These are phyloP conservation scores for Syngnathus floridae DNA, from an alignment of 2,113 vertebrate species.

Conservation along the genomic window DNA sequence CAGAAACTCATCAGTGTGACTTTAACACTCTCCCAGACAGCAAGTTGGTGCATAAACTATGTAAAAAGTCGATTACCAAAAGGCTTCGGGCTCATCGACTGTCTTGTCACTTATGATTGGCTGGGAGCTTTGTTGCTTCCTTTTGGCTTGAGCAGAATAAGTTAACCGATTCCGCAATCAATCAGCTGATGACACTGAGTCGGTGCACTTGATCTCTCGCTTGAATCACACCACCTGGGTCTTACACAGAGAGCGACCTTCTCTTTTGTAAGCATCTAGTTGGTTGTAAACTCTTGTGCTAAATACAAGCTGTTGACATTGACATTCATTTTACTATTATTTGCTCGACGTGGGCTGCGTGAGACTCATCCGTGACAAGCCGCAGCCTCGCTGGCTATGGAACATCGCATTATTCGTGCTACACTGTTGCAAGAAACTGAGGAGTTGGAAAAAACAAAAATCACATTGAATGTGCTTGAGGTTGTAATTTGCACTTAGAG, in stretches of 20 bases:
- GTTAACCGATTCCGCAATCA: constrained; percentile 61
- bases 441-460: too few species aligned
- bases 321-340: not conserved
- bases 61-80: constrained; percentile 41
- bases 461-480: too few species aligned
- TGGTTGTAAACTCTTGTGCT: constrained; percentile 8
- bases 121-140: constrained; percentile 54
- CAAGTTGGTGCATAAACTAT: constrained; percentile 42
- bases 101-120: constrained; percentile 62
- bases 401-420: not conserved
- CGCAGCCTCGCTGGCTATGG: not conserved
- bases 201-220: constrained; percentile 45
- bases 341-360: not conserved
- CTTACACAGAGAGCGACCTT: constrained; percentile 21
- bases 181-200: constrained; percentile 58
- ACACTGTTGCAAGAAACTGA: not conserved
- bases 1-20: constrained; percentile 41
- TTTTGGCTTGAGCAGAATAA: constrained; percentile 55
- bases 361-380: not conserved
- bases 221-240: constrained; percentile 36
- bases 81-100: constrained; percentile 50
- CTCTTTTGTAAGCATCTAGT: constrained; percentile 26
- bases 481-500: too few species aligned
- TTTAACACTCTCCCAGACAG: constrained; percentile 40
- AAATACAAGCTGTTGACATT: not conserved